Percentiles rank a stretch among this genome's conserved stretches.
Conservation (phyloP, 2,113 vertebrate genomes). For the Microcebus ravelobensis region DNA sequence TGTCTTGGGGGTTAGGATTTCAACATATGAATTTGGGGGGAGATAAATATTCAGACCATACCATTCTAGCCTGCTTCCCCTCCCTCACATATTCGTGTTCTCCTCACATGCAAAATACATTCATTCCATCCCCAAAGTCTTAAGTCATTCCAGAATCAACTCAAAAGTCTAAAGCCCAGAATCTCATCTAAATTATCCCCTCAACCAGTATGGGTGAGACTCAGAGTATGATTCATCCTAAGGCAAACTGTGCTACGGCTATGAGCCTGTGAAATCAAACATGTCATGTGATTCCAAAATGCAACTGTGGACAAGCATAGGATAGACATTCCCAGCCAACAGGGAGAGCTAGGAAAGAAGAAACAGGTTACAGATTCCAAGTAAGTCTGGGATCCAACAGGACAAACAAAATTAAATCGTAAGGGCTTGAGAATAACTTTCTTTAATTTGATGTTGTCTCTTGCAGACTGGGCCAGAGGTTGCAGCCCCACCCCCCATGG, state of each 20-base stretch:
- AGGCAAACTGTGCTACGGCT: constrained; percentile 30
- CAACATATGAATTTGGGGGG: background rate
- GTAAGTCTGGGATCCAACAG: background rate
- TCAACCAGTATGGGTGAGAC: constrained; percentile 10
- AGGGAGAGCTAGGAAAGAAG: background rate
- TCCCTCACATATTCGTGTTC: background rate
- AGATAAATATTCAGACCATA: background rate
- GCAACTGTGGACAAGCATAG: background rate
- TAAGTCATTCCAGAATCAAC: background rate
- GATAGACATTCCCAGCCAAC: background rate
- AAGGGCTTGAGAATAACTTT: background rate
- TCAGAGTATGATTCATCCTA: constrained; percentile 40
- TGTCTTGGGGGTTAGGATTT: background rate
- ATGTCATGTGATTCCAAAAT: constrained; percentile 22
- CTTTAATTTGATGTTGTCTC: background rate
- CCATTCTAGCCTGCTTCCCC: background rate
- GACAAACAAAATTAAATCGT: background rate
- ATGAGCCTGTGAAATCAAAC: constrained; percentile 28
- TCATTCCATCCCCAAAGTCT: background rate
- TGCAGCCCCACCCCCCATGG: background rate
- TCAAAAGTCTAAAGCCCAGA: constrained; percentile 22
- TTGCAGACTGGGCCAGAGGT: background rate
- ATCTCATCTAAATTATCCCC: background rate
- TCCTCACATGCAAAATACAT: background rate
- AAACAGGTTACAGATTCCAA: background rate